Evolutionary conservation across 1,140 invertebrate species (phyloP).

Genomic region (Andricus grossulariae): DNA sequence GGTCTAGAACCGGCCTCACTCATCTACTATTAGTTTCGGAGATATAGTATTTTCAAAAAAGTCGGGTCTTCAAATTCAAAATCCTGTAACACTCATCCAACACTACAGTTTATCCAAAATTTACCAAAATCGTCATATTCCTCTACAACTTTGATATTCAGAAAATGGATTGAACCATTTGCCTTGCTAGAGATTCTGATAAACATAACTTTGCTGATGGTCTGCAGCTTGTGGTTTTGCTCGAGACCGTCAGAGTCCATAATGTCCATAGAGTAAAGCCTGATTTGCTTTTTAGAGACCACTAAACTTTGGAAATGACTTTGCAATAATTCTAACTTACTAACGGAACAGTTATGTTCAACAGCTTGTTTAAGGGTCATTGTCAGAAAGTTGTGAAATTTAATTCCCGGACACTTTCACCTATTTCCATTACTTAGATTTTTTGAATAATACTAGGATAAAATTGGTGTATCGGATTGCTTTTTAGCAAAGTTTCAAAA

Average conservation of each 20-base stretch:
- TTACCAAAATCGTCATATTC: no score
- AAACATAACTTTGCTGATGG: not conserved
- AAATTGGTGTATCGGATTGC: no score
- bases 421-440: no score
- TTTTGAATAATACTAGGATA: no score
- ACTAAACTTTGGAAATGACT: constrained; percentile 12
- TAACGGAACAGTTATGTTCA: not conserved
- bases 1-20: no score
- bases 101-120: no score
- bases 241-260: not conserved
- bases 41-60: not conserved
- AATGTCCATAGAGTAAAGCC: not conserved
- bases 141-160: not conserved
- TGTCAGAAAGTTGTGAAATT: no score
- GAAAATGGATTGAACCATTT: not conserved
- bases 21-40: no score
- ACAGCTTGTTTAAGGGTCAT: not conserved
- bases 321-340: not conserved
- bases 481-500: no score
- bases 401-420: no score
- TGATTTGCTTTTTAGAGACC: constrained; percentile 6
- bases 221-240: constrained; percentile 12
- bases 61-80: no score
- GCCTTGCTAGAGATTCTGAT: not conserved
- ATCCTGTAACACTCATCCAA: no score